Conservation (phyloP, 64 coral and sea anemone genomes). For the Catalaphyllia jardinei region DNA sequence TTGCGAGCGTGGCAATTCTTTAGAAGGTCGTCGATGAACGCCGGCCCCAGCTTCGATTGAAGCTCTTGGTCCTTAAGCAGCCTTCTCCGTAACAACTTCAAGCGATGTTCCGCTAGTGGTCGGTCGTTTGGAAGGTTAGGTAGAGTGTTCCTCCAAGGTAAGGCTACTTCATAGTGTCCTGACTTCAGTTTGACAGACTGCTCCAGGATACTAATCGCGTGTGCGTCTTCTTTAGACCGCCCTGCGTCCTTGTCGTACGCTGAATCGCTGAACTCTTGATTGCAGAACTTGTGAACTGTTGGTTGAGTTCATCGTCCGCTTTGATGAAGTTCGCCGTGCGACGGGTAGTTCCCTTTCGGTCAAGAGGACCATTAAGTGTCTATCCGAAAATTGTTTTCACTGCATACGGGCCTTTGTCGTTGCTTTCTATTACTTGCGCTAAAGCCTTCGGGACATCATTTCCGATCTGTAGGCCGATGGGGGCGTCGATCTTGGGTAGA, state of each 20-base stretch:
- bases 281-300: constrained; percentile 49
- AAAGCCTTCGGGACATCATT: constrained; percentile 44
- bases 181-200: background rate
- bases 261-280: constrained; percentile 57
- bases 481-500: constrained; percentile 2
- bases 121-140: constrained; percentile 38
- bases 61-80: background rate
- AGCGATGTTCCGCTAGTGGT: background rate
- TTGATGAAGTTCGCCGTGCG: constrained; percentile 23
- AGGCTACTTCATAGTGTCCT: constrained; percentile 29
- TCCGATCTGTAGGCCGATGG: constrained; percentile 21
- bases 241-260: background rate
- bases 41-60: constrained; percentile 1
- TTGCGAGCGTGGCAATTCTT: constrained; percentile 24
- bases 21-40: constrained; percentile 24
- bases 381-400: constrained; percentile 40
- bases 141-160: constrained; percentile 36
- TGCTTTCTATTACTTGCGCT: constrained; percentile 14
- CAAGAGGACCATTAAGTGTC: constrained; percentile 18
- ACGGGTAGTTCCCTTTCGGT: background rate
- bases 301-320: constrained; percentile 6
- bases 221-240: constrained; percentile 38
- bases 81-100: constrained; percentile 6
- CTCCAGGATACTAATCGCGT: constrained; percentile 15
- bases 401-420: constrained; percentile 13